Base-by-base conservation (phyloP, 2,797 vertebrate species). In the Anguilla pacifica region DNA sequence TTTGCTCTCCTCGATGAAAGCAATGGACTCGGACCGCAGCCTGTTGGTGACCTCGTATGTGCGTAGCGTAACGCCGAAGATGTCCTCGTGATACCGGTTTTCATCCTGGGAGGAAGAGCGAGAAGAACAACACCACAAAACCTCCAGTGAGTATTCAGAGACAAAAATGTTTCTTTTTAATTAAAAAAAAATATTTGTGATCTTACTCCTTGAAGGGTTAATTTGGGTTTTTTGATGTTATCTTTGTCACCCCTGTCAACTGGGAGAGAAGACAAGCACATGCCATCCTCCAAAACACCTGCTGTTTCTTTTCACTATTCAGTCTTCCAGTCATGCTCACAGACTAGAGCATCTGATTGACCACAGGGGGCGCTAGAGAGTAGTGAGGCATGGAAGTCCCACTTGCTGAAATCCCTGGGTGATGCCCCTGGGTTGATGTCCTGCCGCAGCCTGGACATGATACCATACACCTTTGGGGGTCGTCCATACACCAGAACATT, bases 21-120 rank as follows among this genome's bases (percentile, higher is more conserved):
- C 98, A n/a, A 99, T 99, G 86, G 98, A 99, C 95, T 99, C 98
- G 0, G 98, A 99, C 89, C 98, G 97, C 92, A 99, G 97, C 90
- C 98, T 97, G 95, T 99, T 99, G 92, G 98, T 99, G 94, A 99
- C 98, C 94, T 99, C 99, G 0, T 99, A 99, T 0, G 98, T 99
- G 43, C 98, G 96, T 93, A 99, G 96, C 89, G 98, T 99, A 93
- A 99, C 98, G 2, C 99, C 99, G 5, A 99, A 99, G 92, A 99
- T 99, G 93, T 99, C 99, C 93, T 99, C 99, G 0, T 99, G 99
- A 93, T 99, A 99, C 87, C 98, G 97, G 92, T 97, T 98, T 94
- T 99, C 98, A 92, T 99, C 98, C 99, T 99, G 92, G 31, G 79
- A 2, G n/a, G 84, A 3, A 17, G 46, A 0, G 31, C 9, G 57